Conservation (phyloP, 2,888 invertebrate species). For the Pasiphila rectangulata region DNA sequence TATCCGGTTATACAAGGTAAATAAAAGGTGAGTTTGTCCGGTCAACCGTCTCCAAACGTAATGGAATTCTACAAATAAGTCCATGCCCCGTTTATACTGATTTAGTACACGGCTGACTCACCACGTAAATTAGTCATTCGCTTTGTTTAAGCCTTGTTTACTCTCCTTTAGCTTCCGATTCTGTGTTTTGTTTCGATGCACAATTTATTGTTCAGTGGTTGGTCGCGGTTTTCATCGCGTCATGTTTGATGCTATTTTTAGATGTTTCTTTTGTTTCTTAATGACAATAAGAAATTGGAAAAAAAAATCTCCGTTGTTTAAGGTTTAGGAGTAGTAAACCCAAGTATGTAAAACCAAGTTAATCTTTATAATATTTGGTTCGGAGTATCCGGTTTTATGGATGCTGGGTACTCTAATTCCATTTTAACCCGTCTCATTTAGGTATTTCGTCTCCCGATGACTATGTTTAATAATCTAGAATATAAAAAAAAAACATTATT, state of each 20-base stretch:
- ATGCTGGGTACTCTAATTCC: no score
- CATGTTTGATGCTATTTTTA: background rate
- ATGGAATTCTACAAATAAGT: background rate
- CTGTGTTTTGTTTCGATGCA: slow-evolving; percentile 21
- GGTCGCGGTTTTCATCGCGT: background rate
- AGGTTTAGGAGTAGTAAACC: no score
- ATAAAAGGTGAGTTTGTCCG: background rate
- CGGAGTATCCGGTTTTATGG: no score
- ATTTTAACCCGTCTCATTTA: no score
- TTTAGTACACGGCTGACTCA: slow-evolving; percentile 57
- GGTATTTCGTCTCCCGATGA: no score
- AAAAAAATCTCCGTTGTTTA: no score
- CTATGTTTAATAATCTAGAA: no score
- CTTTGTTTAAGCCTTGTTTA: slow-evolving; percentile 51
- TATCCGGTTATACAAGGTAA: no score
- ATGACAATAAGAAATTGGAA: no score
- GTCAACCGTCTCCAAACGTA: background rate
- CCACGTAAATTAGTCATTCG: slow-evolving; percentile 56
- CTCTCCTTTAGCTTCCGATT: slow-evolving; percentile 33
- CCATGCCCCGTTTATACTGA: slow-evolving; percentile 45
- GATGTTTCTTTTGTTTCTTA: background rate
- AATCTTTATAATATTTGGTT: no score
- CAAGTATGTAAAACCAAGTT: no score
- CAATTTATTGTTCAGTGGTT: background rate
- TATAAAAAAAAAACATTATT: no score